A percentile compares a stretch with the other conserved stretches of the same genome.
Conservation (phyloP, 2,888 invertebrate genomes). For the Acronicta psi region DNA sequence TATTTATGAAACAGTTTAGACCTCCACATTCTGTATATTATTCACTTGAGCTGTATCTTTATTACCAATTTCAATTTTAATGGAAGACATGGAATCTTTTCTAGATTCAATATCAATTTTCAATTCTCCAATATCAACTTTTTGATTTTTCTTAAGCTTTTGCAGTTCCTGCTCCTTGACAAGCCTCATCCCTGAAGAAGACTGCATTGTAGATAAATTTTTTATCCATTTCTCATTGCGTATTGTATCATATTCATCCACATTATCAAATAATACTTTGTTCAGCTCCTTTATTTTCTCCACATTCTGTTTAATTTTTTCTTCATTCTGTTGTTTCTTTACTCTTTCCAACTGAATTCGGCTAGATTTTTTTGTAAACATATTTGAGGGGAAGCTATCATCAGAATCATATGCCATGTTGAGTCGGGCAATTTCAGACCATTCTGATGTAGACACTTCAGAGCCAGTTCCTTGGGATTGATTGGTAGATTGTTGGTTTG, state of each 20-base stretch:
- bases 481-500: slow-evolving; percentile 9
- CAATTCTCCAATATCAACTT: slow-evolving; percentile 60
- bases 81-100: slow-evolving; percentile 56
- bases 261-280: slow-evolving; percentile 49
- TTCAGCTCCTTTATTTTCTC: slow-evolving; percentile 65
- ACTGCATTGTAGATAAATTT: slow-evolving; percentile 67
- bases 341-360: slow-evolving; percentile 18
- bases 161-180: slow-evolving; percentile 68
- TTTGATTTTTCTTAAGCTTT: slow-evolving; percentile 52
- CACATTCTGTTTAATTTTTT: slow-evolving; percentile 59
- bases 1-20: neutral
- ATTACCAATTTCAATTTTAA: slow-evolving; percentile 65
- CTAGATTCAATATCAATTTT: slow-evolving; percentile 68
- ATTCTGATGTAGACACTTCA: slow-evolving; percentile 59
- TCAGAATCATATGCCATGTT: slow-evolving; percentile 60
- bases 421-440: slow-evolving; percentile 67
- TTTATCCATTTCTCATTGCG: slow-evolving; percentile 73
- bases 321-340: slow-evolving; percentile 40
- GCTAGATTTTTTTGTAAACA: slow-evolving; percentile 20
- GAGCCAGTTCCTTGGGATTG: slow-evolving; percentile 53
- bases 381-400: slow-evolving; percentile 41
- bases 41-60: neutral
- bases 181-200: slow-evolving; percentile 61
- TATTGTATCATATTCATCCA: slow-evolving; percentile 49
- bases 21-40: neutral